Base-by-base conservation (phyloP, 1,140 invertebrate species). In the Chrysopa pallens region DNA sequence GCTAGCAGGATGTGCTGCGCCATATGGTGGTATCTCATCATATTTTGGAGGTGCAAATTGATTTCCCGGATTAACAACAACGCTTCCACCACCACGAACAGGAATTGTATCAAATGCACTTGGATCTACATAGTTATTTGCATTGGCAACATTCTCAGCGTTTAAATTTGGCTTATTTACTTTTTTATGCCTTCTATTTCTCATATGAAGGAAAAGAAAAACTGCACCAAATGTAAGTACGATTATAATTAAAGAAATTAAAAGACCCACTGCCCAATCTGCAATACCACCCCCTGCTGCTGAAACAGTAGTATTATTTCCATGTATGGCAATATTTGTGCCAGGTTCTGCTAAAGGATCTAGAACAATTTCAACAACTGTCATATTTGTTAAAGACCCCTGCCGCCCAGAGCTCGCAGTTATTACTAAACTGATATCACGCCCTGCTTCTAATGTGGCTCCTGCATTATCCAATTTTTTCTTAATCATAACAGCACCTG, bases 41-140 rank as follows among this genome's bases (percentile, higher is more conserved):
- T 90, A 91, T 53, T 88, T 89, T 0, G 85, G 86, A 8, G 84
- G 85, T 8, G 81, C 83, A 48, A 86, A 88, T 55, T 85, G 78
- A 29, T 76, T 76, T 0, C 72, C 68, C 6, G 72, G 56, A 9
- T 63, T 66, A 1, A 63, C 63, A 12, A 60, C 57, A 1, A 42
- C 47, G 6, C 55, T 55, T 11, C 68, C 47, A 6, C 55, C 56
- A n/a, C 68, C 70, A 50, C 81, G 66, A 43, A 89, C 85, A 1
- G 84, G 82, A 41, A 90, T 88, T 0, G 84, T 88, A 52, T 89
- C 84, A 56, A 90, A 89, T 7, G 83, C 82, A 53, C 79, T 81
- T 3, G 81, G 78, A 58, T 88, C 78, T 0, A 86, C 82, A 49
- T 83, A 85, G 51, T 78, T 84, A 48, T 85, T 84, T 1, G 79